A percentile compares a stretch with the other conserved stretches of the same genome.
These are phyloP conservation scores for Liasis olivaceus DNA, from an alignment of 2,797 vertebrate species.

Conservation along the genomic window DNA sequence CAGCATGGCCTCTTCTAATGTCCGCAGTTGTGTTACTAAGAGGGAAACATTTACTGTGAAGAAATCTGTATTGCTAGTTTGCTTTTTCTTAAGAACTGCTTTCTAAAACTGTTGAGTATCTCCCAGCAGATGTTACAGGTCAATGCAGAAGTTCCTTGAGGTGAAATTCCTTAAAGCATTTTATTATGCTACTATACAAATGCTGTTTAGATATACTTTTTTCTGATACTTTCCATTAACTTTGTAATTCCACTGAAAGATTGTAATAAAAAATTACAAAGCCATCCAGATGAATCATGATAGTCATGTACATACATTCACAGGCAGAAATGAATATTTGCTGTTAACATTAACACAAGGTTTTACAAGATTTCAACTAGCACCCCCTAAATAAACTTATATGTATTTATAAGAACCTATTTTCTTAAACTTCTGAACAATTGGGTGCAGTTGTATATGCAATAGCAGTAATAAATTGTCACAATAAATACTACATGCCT, in stretches of 20 bases:
- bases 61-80: background rate
- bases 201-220: background rate
- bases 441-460: background rate
- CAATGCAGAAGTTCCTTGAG: background rate
- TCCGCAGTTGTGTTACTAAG: constrained; percentile 49
- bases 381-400: background rate
- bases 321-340: background rate
- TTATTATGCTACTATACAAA: background rate
- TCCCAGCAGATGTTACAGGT: background rate
- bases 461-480: background rate
- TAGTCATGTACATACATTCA: background rate
- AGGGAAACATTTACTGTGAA: constrained; percentile 14
- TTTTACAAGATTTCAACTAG: constrained; percentile 9
- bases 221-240: background rate
- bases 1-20: constrained; percentile 23
- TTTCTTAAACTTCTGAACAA: constrained; percentile 6
- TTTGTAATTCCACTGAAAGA: background rate
- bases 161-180: background rate
- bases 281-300: background rate
- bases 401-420: constrained; percentile 1
- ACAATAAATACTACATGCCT: background rate
- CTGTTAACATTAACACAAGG: background rate
- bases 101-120: background rate
- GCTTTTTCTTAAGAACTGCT: background rate
- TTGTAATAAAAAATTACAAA: background rate